Base-by-base conservation (phyloP, 2,797 vertebrate species). In the Mus spretus region DNA sequence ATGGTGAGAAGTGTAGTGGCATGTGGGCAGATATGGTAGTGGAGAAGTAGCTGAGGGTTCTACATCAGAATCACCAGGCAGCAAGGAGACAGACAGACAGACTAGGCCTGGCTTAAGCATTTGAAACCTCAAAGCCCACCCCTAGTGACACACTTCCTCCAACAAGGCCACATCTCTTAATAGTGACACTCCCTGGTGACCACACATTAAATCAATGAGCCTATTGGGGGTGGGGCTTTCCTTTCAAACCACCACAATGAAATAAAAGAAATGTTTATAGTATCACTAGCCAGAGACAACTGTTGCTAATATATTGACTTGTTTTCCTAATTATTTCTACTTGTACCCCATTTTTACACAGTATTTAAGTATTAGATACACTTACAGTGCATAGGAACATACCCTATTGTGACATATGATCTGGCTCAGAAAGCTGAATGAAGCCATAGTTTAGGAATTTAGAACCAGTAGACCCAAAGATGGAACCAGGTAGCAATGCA, bases 201-300 rank as follows among this genome's bases (percentile, higher is more conserved):
- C 24, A 61, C 28, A 26, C 57, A 61, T 61, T 82, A 28, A 83
- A 26, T 19, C n/a, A 37, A 37, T 81, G 79, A 81, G 37, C 13
- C 57, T 44, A 40, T 61, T 4, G 13, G 13, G 24, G 57, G 37
- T 13, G 24, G 37, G 14, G 7, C 6, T 19, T 61, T 24, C 57
- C 19, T 47, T 61, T 61, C n/a, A 47, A 83, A 83, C 59, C 15
- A 63, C 57, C 19, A 26, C 59, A 81, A 87, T 78, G 11, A 92
- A 92, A 55, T 74, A 92, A 95, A 93, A 93, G 6, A 79, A 70
- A 17, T 93, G 7, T 79, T 61, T 31, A n/a, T 83, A 79, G 47
- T 80, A 87, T 89, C 19, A 37, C 9, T 85, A 40, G 13, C 22
- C 20, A 82, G 24, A 90, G 28, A 88, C 14, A 93, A 91, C 9